Evolutionary conservation across 2,888 invertebrate genomes (phyloP).

Genomic region (Machimus rusticus): DNA sequence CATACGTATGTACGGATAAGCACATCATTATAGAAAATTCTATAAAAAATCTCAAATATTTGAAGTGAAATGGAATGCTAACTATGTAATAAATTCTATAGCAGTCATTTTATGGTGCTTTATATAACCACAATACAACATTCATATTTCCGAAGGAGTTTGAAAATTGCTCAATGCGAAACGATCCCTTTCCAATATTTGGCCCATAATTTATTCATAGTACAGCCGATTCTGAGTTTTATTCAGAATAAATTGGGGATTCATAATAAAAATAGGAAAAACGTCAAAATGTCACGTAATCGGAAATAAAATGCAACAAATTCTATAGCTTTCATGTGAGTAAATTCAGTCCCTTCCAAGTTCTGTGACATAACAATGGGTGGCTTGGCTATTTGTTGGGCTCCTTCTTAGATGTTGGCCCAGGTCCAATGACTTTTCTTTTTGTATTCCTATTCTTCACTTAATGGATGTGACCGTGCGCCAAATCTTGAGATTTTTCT

Average conservation of each 20-base stretch:
- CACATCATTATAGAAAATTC: too few species aligned
- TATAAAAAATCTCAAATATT: too few species aligned
- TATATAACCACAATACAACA: not conserved
- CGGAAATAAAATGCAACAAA: slow-evolving; percentile 4
- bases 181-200: not conserved
- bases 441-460: not conserved
- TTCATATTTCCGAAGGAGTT: not conserved
- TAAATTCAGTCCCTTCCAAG: not conserved
- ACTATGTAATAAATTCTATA: not conserved
- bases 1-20: too few species aligned
- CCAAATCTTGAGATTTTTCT: not conserved
- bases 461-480: not conserved
- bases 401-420: not conserved
- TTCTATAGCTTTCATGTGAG: not conserved
- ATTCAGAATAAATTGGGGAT: not conserved
- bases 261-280: not conserved
- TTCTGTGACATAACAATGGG: not conserved
- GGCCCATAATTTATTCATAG: not conserved
- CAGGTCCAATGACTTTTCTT: not conserved
- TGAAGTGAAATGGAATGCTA: not conserved
- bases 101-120: not conserved
- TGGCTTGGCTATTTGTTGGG: not conserved
- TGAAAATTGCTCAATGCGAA: not conserved
- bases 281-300: slow-evolving; percentile 1
- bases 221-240: not conserved